phyloP scores from a whole-genome alignment of 2,113 vertebrate species.

The Anhinga rufa region DNA sequence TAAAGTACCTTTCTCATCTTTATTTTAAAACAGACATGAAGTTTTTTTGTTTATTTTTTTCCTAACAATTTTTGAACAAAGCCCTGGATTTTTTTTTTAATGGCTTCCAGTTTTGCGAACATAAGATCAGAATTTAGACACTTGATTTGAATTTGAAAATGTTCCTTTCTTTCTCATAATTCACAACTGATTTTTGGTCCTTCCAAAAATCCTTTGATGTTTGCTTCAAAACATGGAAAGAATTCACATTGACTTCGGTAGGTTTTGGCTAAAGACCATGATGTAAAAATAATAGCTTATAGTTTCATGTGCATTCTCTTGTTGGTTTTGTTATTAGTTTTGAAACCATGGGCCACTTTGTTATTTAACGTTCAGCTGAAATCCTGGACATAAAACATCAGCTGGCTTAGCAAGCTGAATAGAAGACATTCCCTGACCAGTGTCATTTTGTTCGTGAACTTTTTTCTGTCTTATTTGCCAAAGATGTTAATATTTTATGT shows the following conservation, averaged over 20 bases:
- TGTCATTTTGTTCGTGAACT: neutral
- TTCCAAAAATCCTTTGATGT: neutral
- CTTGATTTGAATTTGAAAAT: neutral
- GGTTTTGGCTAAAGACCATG: neutral
- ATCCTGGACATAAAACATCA: neutral
- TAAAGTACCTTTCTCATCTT: neutral
- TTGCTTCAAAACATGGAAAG: neutral
- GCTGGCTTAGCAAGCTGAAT: neutral
- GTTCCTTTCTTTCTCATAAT: neutral
- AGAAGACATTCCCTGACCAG: neutral
- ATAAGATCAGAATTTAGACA: neutral
- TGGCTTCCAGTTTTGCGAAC: neutral
- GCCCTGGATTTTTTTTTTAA: neutral
- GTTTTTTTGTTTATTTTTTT: neutral
- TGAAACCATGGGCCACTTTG: neutral
- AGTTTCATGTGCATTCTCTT: neutral
- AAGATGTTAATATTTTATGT: neutral
- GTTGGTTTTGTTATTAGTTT: neutral
- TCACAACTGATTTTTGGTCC: neutral
- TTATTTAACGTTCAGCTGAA: neutral
- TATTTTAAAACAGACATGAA: neutral
- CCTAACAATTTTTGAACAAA: neutral
- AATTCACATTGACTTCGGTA: rapidly evolving
- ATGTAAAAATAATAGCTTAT: neutral
- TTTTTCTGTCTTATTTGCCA: neutral